Evolutionary conservation across 2,888 invertebrate genomes (phyloP).

Genomic region (Amphiduros pacificus): DNA sequence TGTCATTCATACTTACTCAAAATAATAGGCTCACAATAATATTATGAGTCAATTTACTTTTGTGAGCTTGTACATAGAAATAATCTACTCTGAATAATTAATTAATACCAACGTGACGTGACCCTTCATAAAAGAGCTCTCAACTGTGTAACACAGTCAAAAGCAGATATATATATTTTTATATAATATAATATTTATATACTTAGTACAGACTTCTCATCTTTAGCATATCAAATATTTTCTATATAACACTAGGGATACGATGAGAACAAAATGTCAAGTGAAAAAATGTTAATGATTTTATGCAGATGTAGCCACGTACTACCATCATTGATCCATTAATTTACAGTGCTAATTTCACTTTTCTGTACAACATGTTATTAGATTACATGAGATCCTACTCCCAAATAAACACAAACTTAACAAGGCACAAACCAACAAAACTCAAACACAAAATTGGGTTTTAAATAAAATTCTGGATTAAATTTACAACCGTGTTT

Average conservation of each 20-base stretch:
- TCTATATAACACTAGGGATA: constrained; percentile 4
- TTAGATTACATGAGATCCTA: neutral
- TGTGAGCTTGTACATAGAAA: constrained; percentile 14
- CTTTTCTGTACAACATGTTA: no score
- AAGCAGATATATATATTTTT: constrained; percentile 1
- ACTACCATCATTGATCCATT: no score
- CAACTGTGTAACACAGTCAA: constrained; percentile 3
- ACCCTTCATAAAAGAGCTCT: constrained; percentile 7
- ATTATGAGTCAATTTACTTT: constrained; percentile 13
- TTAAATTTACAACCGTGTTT: no score
- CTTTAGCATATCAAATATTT: constrained; percentile 5
- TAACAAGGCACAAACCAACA: constrained; percentile 11
- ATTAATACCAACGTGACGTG: constrained; percentile 3
- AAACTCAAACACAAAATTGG: no score
- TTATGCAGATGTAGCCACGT: constrained; percentile 13
- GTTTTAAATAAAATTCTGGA: no score
- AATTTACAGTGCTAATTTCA: no score
- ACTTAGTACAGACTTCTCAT: no score
- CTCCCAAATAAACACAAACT: constrained; percentile 7
- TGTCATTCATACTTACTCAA: no score
- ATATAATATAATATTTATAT: constrained; percentile 1
- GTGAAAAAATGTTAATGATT: constrained; percentile 6
- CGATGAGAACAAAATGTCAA: neutral
- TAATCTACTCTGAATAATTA: constrained; percentile 8
- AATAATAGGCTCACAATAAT: constrained; percentile 15